Percentiles rank a stretch among this genome's conserved stretches.
Conservation (phyloP, 2,797 vertebrate genomes). For the Myotis vivesi region DNA sequence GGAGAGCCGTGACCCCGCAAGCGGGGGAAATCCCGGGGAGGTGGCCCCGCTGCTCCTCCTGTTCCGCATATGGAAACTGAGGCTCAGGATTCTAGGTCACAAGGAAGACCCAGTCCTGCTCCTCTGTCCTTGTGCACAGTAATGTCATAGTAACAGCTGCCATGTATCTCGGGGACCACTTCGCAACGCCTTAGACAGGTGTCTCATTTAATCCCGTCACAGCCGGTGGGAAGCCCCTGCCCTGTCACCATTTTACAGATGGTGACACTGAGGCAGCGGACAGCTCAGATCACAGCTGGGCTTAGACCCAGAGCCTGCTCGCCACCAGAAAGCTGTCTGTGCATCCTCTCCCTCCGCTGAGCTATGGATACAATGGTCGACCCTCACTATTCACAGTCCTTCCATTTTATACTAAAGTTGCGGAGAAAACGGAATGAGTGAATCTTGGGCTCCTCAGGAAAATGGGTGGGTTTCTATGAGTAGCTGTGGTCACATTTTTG, state of each 20-base stretch:
- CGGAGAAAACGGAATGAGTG: neutral
- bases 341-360: neutral
- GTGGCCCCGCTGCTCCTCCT: neutral
- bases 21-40: too few relatives aligned
- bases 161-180: rapidly evolving
- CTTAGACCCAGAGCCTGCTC: neutral
- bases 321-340: neutral
- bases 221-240: neutral
- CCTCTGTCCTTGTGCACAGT: rapidly evolving
- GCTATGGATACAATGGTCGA: rapidly evolving
- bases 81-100: neutral
- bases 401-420: rapidly evolving
- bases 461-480: neutral
- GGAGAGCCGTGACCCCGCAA: neutral
- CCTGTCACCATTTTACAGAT: neutral
- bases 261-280: neutral
- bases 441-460: neutral
- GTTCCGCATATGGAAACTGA: neutral
- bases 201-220: neutral
- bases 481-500: neutral
- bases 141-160: neutral
- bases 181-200: rapidly evolving
- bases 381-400: neutral
- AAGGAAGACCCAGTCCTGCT: rapidly evolving
- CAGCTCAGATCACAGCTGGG: neutral